phyloP scores from a whole-genome alignment of 2,888 invertebrate species.

The Mongoloraphidia duomilia region DNA sequence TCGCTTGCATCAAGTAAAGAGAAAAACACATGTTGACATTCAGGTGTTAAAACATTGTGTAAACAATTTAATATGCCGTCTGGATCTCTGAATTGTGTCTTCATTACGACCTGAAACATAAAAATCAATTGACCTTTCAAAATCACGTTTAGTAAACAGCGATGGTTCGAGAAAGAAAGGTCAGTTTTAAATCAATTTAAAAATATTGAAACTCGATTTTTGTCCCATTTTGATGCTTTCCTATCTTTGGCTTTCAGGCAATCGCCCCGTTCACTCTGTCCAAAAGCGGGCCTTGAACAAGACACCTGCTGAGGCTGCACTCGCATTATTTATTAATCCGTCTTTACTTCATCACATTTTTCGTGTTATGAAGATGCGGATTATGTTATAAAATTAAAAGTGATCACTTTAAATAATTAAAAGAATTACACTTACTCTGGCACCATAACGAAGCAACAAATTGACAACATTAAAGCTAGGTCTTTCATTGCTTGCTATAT shows the following conservation, averaged over 20 bases:
- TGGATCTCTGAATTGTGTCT: conserved; percentile 71
- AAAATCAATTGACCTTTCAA: conserved; percentile 6
- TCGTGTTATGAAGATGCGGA: too few relatives aligned
- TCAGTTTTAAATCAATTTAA: too few relatives aligned
- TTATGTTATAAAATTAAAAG: too few relatives aligned
- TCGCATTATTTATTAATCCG: too few relatives aligned
- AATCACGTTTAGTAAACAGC: background rate
- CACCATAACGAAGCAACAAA: conserved; percentile 59
- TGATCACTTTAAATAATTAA: too few relatives aligned
- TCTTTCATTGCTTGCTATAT: conserved; percentile 59
- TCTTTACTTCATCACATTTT: too few relatives aligned
- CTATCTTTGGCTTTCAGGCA: too few relatives aligned
- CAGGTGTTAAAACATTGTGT: conserved; percentile 42
- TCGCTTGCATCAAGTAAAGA: conserved; percentile 60
- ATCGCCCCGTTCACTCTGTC: too few relatives aligned
- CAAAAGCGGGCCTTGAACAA: too few relatives aligned
- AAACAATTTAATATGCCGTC: conserved; percentile 70
- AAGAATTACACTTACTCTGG: conserved; percentile 39
- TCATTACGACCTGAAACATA: conserved; percentile 51
- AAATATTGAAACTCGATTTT: too few relatives aligned
- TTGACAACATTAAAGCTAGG: conserved; percentile 51
- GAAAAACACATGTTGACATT: conserved; percentile 41
- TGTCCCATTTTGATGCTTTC: too few relatives aligned
- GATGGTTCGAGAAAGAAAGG: background rate
- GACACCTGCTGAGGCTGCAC: too few relatives aligned